Base-by-base conservation (phyloP, 2,888 invertebrate species). In the Cataglyphis altisquamis region DNA sequence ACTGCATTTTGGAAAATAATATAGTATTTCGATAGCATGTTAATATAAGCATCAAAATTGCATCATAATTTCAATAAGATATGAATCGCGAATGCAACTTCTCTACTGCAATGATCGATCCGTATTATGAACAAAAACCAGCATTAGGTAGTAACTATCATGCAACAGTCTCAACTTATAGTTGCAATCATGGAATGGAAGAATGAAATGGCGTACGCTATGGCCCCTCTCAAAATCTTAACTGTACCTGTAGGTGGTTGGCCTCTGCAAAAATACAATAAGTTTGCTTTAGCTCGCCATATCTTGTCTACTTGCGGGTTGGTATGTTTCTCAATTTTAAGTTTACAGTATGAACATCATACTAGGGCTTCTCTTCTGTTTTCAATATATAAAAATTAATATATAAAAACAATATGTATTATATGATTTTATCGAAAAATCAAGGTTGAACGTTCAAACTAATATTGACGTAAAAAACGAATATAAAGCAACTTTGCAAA, bases 221-320 rank as follows among this genome's bases (percentile, higher is more conserved):
- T 84, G 72, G 73, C 55, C n/a, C 66, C 73, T n/a, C 57, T 82
- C 18, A 84, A 73, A 70, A 48, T 72, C 15, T 48, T 84, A 45
- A 64, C 72, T 15, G 25, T 78, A 25, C 83, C 83, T 1, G 45
- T 67, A n/a, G 83, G 82, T 32, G 52, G 29, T 60, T 84, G 83
- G 83, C 73, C 82, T 1, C 29, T 84, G 45, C 78, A 84, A 25
- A 41, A 84, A 48, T 66, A 73, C 25, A 63, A 70, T n/a, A 63
- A 39, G 4, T 82, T 72, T 25, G 21, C 82, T 45, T 73, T 36
- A 12, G 25, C 52, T n/a, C 60, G 83, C 36, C 60, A 64, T 52
- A 15, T 41, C n/a, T 45, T 83, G 8, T 63, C 70, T 29, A 32
- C 21, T 12, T 21, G n/a, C n/a, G 45, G 52, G 0, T 48, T 70